These are phyloP conservation scores for Heterohyrax brucei DNA, from an alignment of 2,797 vertebrate species.

Conservation along the genomic window DNA sequence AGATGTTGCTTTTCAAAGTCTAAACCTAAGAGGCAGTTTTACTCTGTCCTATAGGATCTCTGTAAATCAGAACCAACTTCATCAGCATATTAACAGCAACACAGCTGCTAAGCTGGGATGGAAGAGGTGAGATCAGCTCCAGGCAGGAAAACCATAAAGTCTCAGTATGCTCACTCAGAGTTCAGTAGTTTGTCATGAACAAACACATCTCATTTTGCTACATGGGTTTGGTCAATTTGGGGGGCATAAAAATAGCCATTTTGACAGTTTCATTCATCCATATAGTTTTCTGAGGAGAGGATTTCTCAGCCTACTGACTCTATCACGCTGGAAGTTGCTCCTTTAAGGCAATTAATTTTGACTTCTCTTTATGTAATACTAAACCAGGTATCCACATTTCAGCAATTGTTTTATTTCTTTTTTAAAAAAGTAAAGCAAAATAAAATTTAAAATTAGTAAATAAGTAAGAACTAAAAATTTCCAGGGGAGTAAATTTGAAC, in stretches of 20 bases:
- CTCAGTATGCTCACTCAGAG: too few species aligned
- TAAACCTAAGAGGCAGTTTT: too few species aligned
- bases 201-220: not conserved
- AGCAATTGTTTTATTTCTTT: not conserved
- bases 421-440: slow-evolving; percentile 1
- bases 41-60: too few species aligned
- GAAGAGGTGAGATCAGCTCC: too few species aligned
- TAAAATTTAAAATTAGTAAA: not conserved
- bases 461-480: not conserved
- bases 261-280: not conserved
- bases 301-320: not conserved
- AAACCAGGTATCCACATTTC: not conserved
- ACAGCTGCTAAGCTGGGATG: not conserved
- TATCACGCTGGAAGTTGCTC: not conserved
- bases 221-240: not conserved
- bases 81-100: too few species aligned
- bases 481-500: not conserved
- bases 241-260: not conserved
- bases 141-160: not conserved
- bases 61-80: too few species aligned
- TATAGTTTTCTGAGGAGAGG: not conserved
- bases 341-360: not conserved
- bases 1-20: not conserved
- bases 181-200: not conserved
- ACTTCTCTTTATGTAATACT: not conserved